These are phyloP conservation scores for Sibirionetta formosa DNA, from an alignment of 2,797 vertebrate species.

Conservation along the genomic window DNA sequence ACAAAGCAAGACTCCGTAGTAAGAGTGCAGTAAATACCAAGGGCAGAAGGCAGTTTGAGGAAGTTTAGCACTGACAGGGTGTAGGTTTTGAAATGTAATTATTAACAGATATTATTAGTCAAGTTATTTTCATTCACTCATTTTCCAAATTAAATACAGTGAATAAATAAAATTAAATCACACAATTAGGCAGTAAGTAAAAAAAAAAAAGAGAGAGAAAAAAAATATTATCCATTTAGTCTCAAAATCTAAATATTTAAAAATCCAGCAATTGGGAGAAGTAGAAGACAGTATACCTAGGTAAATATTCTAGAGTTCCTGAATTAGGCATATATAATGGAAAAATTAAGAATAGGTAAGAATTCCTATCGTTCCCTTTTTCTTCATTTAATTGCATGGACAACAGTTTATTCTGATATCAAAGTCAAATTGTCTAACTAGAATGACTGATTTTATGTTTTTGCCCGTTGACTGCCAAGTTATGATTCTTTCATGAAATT, in stretches of 20 bases:
- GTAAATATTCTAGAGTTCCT: background rate
- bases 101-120: background rate
- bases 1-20: background rate
- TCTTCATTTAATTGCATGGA: background rate
- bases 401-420: background rate
- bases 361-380: background rate
- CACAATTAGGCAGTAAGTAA: background rate
- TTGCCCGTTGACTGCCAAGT: background rate
- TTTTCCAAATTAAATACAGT: background rate
- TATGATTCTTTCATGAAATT: background rate
- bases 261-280: background rate
- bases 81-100: background rate
- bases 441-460: background rate
- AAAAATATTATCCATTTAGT: background rate
- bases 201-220: background rate
- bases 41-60: background rate
- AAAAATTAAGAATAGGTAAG: background rate
- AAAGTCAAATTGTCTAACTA: background rate
- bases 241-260: background rate
- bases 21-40: background rate
- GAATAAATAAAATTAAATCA: background rate
- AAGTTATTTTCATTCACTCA: background rate
- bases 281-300: background rate
- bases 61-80: background rate
- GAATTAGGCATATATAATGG: background rate